Base-by-base conservation (phyloP, 2,113 vertebrate genomes). In the Etheostoma spectabile region DNA sequence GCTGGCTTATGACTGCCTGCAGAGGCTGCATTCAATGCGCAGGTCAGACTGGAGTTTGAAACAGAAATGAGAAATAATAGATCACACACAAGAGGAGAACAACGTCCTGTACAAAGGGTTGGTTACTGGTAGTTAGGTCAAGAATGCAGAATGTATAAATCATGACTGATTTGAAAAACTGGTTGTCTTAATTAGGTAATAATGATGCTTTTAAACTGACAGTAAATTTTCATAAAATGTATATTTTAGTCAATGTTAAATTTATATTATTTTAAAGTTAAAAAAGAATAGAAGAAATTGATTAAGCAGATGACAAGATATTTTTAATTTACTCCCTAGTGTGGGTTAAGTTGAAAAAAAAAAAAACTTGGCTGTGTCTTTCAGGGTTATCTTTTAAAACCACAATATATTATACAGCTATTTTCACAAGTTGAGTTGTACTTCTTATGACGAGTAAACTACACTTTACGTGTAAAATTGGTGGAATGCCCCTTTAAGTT, bases 21-120 rank as follows among this genome's bases (percentile, higher is more conserved):
- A 93, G 66, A 96, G 96, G 83, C 88, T 99, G 74, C 95, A 96
- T 63, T 95, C 56, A 27, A 95, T 97, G 67, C 85, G 95, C 86
- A 96, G 96, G 98, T 99, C 33, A 94, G 92, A 18, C 16, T 45
- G 61, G 18, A n/a, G 0, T 49, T 12, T 74, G 0, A 33, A 57
- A 53, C 10, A 21, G 1, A 69, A 42, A 60, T 53, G 24, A 42
- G 13, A 77, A 53, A 61, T n/a, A 51, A 57, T 8, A 10, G 14
- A 0, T 45, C 35, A 66, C 24, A 56, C 57, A n/a, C 0, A 13
- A 11, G 10, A 61, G n/a, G 3, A 66, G 13, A 30, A 48, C 16
- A 52, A 18, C 5, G 2, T 55, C 48, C 42, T 51, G 61, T 42
- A 14, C 5, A 55, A 45, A 27, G n/a, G 22, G 42, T 12, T 18